Percentiles rank a stretch among this genome's conserved stretches.
Evolutionary conservation across 2,113 vertebrate genomes (phyloP).

Genomic region (Colius striatus): DNA sequence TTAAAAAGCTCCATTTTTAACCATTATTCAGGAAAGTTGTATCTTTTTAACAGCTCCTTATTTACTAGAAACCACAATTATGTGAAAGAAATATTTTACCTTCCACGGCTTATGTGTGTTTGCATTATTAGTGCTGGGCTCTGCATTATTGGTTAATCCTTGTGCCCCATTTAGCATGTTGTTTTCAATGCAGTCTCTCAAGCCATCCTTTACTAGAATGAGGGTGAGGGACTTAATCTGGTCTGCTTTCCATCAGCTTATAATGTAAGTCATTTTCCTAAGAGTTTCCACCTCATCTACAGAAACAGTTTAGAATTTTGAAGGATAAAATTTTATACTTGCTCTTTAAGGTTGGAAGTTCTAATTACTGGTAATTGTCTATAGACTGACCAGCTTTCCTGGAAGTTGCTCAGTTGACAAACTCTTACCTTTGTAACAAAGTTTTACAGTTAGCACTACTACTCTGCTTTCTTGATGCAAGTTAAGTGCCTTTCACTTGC

Average conservation of each 20-base stretch:
- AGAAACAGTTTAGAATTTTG: not conserved
- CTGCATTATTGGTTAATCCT: not conserved
- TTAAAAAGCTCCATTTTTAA: not conserved
- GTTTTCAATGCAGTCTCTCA: not conserved
- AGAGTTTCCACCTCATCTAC: not conserved
- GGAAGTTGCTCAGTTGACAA: not conserved
- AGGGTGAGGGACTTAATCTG: not conserved
- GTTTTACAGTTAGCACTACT: not conserved
- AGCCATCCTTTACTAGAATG: not conserved
- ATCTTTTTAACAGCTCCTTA: not conserved
- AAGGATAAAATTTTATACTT: not conserved
- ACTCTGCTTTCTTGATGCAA: not conserved
- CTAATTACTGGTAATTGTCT: not conserved
- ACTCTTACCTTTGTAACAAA: not conserved
- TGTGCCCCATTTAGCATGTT: not conserved
- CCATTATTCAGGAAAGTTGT: not conserved
- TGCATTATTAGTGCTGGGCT: not conserved
- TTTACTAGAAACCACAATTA: not conserved
- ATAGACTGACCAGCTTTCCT: not conserved
- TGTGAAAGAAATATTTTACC: not conserved
- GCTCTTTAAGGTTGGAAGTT: not conserved
- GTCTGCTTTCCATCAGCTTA: not conserved
- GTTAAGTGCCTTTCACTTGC: not conserved
- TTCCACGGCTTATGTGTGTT: not conserved
- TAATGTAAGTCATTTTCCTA: not conserved